Base-by-base conservation (phyloP, 2,113 vertebrate genomes). In the Artemisiospiza belli region DNA sequence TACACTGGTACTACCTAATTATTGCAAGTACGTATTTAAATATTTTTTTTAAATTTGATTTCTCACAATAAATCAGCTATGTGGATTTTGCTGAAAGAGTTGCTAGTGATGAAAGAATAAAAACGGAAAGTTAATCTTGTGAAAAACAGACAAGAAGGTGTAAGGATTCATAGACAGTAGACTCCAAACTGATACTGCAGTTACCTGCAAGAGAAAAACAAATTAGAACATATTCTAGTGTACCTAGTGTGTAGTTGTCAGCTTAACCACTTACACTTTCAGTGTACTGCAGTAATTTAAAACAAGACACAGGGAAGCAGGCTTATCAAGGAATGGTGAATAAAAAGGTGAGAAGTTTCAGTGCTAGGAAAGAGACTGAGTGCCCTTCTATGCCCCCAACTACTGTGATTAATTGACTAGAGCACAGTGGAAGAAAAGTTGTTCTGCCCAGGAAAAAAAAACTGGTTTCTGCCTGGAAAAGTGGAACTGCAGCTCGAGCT, bases 401-500 rank as follows among this genome's bases (percentile, higher is more conserved):
- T 19, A 62, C 0, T 0, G 28, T 39, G 10, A 43, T 55, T 52
- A 68, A 64, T 8, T 52, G 8, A 41, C 19, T 39, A 23, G 17
- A 63, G 5, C 28, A 63, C 61, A 66, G 28, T 8, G 27, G 28
- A 61, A 79, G 62, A 87, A 37, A 87, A 54, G 33, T 23, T 31
- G 15, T 10, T 28, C 18, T 33, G 15, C 46, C 9, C 19, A 52
- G 14, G 11, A 47, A 59, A 61, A 59, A 59, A 66, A 72, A 44
- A 0, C 1, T 2, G 14, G 13, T 67, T 70, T 37, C 37, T 51
- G 25, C 27, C 20, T 0, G 0, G 46, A 37, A 44, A 61, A 61
- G 37, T 52, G 18, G 27, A 52, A 83, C 39, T 87, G 51, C 25
- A 61, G 18, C 33, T 70, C 0, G 0, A 63, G 20, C 12, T 31